Evolutionary conservation across 2,113 vertebrate species (phyloP), one percentile per base, ranked within the genome.

Genomic region (Xiphophorus hellerii): DNA sequence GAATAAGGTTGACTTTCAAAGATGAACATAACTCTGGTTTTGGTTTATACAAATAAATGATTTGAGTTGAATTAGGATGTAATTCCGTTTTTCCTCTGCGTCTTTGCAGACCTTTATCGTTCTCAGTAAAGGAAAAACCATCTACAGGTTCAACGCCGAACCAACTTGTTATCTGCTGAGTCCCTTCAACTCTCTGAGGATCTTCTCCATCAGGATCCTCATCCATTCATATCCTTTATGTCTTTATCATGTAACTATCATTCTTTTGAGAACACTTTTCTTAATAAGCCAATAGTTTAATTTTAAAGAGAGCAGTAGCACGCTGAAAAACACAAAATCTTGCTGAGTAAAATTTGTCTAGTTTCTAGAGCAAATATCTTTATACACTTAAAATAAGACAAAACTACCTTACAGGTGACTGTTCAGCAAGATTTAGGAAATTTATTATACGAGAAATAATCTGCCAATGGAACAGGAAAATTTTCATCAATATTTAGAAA

Each of bases 201-300:
- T 78, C 3, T 17, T 76, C 9, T 92, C 97, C 78, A 98, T 98
- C 88, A 95, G 93, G 93, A 92, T 98, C 87, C 96, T 99, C 78
- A 95, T 97, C 83, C 97, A 99, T 89, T 95, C 97, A 99, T 99
- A 99, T 99, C 98, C 35, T 37, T 37, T 11, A 37, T 11, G 35
- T 2, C 97, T 97, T 96, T 61, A 35, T 58, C 15, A 30, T 58
- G 10, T 58, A 29, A 64, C 14, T 42, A 29, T 33, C 5, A 0
- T 29, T 27, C 54, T 62, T 3, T 2, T 29, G 17, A 35, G 33
- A 2, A 31, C 13, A 9, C 28, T 8, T 30, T 62, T 14, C 60
- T 28, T 29, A 31, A 63, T 2, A 58, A 58, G 51, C 22, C 25
- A 58, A n/a, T 37, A 58, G 39, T 37, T 37, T 12, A 2, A 37